A percentile compares a stretch with the other conserved stretches of the same genome.
Evolutionary conservation across 2,113 vertebrate genomes (phyloP).

Genomic region (Cepphus grylle): DNA sequence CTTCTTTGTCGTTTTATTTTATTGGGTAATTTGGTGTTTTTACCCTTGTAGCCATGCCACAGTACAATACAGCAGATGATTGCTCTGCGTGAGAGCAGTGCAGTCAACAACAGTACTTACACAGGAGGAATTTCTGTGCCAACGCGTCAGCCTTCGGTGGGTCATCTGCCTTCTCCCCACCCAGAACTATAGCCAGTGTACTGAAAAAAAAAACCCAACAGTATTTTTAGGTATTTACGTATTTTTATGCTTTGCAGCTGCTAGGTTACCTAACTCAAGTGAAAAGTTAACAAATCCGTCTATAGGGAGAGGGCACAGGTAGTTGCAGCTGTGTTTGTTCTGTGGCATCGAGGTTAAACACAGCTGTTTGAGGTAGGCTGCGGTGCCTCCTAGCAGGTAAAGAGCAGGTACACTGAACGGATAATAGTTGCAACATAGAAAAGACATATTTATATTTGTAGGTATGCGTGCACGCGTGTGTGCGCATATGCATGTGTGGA

Average conservation of each 20-base stretch:
- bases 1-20: not conserved
- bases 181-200: not conserved
- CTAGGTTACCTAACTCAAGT: not conserved
- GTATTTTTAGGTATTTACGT: not conserved
- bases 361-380: not conserved
- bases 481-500: not conserved
- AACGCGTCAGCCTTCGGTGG: not conserved
- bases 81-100: accelerated
- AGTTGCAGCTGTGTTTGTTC: not conserved
- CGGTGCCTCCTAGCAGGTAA: not conserved
- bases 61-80: not conserved
- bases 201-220: not conserved
- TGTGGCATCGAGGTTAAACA: not conserved
- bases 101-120: not conserved
- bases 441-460: not conserved
- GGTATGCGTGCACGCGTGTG: not conserved
- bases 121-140: not conserved
- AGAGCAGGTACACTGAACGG: not conserved
- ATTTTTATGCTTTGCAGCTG: not conserved
- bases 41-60: not conserved
- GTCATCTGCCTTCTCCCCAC: not conserved
- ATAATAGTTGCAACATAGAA: not conserved
- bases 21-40: not conserved
- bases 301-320: not conserved
- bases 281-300: not conserved